phyloP scores from a whole-genome alignment of 2,797 vertebrate species.

The Macropodus opercularis region DNA sequence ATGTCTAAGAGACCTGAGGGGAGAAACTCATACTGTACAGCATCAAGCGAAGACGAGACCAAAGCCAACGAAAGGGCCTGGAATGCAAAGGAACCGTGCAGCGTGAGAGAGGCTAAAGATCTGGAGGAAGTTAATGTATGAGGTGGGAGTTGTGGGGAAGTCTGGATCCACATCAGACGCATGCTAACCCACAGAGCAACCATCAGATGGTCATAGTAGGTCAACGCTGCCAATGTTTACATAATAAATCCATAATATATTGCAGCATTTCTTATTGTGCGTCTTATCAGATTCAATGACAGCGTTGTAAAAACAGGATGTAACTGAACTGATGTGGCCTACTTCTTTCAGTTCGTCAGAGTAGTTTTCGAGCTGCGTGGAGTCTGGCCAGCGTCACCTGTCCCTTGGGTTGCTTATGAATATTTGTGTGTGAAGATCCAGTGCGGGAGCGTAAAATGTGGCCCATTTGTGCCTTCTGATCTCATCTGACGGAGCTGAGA shows the following conservation, averaged over 20 bases:
- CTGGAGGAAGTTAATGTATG: constrained; percentile 16
- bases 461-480: constrained; percentile 71
- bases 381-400: constrained; percentile 30
- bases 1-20: constrained; percentile 65
- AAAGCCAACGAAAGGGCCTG: constrained; percentile 45
- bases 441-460: constrained; percentile 54
- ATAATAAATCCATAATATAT: neutral
- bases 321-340: neutral
- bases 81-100: constrained; percentile 48
- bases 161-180: neutral
- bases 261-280: neutral
- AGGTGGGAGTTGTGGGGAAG: constrained; percentile 12
- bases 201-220: neutral
- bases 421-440: constrained; percentile 68
- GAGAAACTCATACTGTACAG: constrained; percentile 63
- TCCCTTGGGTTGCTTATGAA: constrained; percentile 60
- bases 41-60: constrained; percentile 53
- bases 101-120: constrained; percentile 20
- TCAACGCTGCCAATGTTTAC: neutral
- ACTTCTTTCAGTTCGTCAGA: constrained; percentile 5
- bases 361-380: constrained; percentile 25
- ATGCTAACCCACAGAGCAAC: too few relatives aligned
- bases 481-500: constrained; percentile 74
- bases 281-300: neutral
- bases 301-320: neutral